Base-by-base conservation (phyloP, 2,797 vertebrate species). In the Acipenser oxyrinchus region DNA sequence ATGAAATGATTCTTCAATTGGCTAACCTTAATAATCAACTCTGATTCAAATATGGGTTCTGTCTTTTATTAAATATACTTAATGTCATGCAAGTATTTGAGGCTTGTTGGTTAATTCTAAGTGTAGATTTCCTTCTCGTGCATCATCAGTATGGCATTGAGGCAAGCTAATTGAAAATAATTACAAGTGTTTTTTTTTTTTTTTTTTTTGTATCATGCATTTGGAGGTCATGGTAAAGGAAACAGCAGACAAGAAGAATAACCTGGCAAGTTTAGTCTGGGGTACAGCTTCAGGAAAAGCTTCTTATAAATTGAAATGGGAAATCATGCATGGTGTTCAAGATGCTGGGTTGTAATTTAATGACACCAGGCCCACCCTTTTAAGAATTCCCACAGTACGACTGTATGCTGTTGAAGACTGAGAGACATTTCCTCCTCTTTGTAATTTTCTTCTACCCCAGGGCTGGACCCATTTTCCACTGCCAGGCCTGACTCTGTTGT, bases 401-500 rank as follows among this genome's bases (percentile, higher is more conserved):
- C 4, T 37, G 2, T 37, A 37, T 37, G 23, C 23, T 37, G 23
- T 37, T 18, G 15, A 18, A 18, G 15, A 18, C 15, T 37, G 23
- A 37, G 23, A 37, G 23, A 37, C 23, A 37, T 37, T 37, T 37
- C 23, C 23, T 37, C 23, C 23, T 37, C 23, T 37, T 37, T 37
- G 23, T 37, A 37, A 37, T 37, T 37, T 37, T 73, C 64, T 60
- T 8, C 57, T 15, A 51, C 66, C 66, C 65, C 67, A 76, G 10
- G 10, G 1, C 6, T 72, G 74, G 0, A 51, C 66, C 83, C 81
- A 83, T 62, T 79, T 84, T 72, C 81, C 79, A 65, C 65, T 68
- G 51, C 78, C 79, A 62, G 75, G 78, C 8, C 62, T 12, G 66
- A 86, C 76, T 74, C 83, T 71, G 53, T 74, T 74, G 23, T 74